Evolutionary conservation across 2,888 invertebrate species (phyloP).

Genomic region (Rhimphoctona megacephalus): DNA sequence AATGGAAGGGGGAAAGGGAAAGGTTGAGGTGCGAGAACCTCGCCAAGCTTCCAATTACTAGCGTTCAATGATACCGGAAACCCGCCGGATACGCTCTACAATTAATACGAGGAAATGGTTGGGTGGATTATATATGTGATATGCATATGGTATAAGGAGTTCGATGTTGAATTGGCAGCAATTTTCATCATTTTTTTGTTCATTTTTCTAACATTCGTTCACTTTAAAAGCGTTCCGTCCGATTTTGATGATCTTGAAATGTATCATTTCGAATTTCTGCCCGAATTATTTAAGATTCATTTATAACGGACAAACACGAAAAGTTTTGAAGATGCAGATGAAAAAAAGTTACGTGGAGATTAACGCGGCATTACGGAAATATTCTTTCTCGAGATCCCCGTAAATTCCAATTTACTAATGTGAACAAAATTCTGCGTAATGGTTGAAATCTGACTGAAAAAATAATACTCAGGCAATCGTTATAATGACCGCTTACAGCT

Average conservation of each 20-base stretch:
- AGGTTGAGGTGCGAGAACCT: conserved; percentile 41
- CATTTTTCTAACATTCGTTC: background rate
- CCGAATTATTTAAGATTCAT: too few species aligned
- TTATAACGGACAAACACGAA: too few species aligned
- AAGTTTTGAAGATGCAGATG: too few species aligned
- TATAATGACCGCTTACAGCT: too few species aligned
- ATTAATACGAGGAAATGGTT: conserved; percentile 58
- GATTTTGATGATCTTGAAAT: background rate
- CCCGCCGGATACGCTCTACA: conserved; percentile 56
- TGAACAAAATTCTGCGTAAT: too few species aligned
- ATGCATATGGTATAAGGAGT: conserved; percentile 10
- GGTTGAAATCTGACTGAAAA: too few species aligned
- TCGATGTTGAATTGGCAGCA: background rate
- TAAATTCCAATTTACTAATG: too few species aligned
- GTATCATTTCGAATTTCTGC: too few species aligned
- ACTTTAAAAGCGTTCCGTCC: background rate
- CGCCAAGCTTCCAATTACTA: conserved; percentile 62
- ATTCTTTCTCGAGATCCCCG: too few species aligned
- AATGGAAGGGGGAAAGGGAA: background rate
- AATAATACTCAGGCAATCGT: too few species aligned
- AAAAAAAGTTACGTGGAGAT: too few species aligned
- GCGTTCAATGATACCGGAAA: conserved; percentile 62
- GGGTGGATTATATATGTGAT: conserved; percentile 33
- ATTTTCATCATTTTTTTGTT: background rate
- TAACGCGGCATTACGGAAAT: too few species aligned